Base-by-base conservation (phyloP, 2,113 vertebrate species). In the Cyphomyrus plagiostoma region DNA sequence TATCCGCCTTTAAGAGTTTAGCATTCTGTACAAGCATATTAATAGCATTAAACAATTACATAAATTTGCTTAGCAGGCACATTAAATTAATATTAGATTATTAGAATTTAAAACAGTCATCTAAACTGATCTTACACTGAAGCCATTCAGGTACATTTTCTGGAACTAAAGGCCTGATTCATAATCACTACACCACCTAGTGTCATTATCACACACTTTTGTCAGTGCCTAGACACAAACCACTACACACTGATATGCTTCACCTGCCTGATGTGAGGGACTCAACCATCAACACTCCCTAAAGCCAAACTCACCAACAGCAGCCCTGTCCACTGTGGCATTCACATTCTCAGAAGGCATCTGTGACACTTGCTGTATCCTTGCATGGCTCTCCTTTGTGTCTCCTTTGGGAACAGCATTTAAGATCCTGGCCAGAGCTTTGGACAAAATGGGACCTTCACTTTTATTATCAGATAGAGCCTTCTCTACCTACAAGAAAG, bases 361-460 rank as follows among this genome's bases (percentile, higher is more conserved):
- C n/a, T 52, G 45, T 58, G 48, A 91, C 58, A 90, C 87, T 5
- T 48, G 90, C 50, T 58, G 42, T 35, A 82, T 23, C 13, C 91
- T 90, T 0, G 42, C 30, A 8, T 89, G 89, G 89, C 96, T 95
- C 93, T 96, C 94, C 50, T 96, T 95, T 80, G 91, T 92, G 46
- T 96, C 95, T 2, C 91, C 92, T 62, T 74, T 86, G 17, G 90
- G 77, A 39, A 89, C 84, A 10, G 93, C 92, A 91, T 89, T 89
- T 58, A 96, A 92, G 70, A 96, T 94, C 82, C 93, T 93, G 89
- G 94, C 94, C 92, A 96, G 93, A 84, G 93, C 96, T 66, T 87
- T 94, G 35, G 94, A 94, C 88, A 91, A 84, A 70, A 53, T 46
- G 94, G 90, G 85, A 91, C 88, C 30, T 88, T 90, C 86, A 48